Conservation (phyloP, 2,113 vertebrate species). For the Geococcyx californianus region DNA sequence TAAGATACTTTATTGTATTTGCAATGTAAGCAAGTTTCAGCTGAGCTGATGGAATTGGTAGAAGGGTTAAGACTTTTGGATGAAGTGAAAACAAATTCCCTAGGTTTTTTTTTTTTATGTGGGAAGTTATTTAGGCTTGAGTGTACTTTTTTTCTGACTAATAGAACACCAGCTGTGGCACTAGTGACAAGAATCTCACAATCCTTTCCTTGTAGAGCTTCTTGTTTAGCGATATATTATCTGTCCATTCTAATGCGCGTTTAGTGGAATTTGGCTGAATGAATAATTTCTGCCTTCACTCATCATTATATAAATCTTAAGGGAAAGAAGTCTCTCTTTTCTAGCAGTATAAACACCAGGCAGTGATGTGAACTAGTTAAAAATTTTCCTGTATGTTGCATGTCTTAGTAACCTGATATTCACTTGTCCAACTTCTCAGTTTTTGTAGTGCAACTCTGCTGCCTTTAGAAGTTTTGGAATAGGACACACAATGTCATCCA, state of each 20-base stretch:
- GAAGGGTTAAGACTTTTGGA: neutral
- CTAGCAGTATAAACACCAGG: neutral
- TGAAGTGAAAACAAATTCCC: neutral
- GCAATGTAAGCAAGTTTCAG: slow-evolving; percentile 14
- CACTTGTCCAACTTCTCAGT: neutral
- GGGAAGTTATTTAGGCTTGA: neutral
- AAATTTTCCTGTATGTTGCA: neutral
- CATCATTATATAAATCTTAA: neutral
- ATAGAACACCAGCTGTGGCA: neutral
- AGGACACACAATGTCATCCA: neutral
- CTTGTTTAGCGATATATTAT: neutral
- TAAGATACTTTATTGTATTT: neutral
- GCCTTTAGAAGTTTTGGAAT: neutral
- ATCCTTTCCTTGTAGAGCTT: neutral
- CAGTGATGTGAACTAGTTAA: neutral
- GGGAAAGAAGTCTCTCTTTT: neutral
- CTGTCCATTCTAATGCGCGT: neutral
- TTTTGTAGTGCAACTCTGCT: neutral
- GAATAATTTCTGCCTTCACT: neutral
- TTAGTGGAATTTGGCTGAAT: neutral
- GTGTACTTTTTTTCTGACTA: neutral
- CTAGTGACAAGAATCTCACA: neutral
- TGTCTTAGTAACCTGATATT: neutral
- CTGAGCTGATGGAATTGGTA: neutral
- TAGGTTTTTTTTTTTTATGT: neutral